phyloP scores from a whole-genome alignment of 37 sponge, comb jelly and placozoan species.

The Halisarca cf. caerulea region DNA sequence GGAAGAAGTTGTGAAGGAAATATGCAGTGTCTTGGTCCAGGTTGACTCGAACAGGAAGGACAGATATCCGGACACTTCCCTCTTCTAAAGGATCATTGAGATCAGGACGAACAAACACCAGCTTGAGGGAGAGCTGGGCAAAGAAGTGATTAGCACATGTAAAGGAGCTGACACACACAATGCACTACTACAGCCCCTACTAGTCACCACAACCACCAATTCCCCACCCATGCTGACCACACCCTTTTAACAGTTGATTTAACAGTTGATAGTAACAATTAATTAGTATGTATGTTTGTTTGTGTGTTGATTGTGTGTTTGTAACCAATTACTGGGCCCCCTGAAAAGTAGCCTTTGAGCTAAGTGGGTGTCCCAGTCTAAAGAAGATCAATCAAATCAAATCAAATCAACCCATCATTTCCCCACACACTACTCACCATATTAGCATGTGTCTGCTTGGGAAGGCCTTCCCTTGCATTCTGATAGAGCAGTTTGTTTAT shows the following conservation, averaged over 20 bases:
- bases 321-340: too few species aligned
- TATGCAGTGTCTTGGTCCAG: constrained; percentile 91
- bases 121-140: constrained; percentile 71
- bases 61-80: constrained; percentile 66
- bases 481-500: constrained; percentile 96
- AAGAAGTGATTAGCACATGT: not conserved
- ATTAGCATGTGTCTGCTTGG: constrained; percentile 83
- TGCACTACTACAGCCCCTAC: too few species aligned
- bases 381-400: not conserved
- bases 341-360: too few species aligned
- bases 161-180: too few species aligned
- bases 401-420: not conserved
- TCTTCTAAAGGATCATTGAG: constrained; percentile 46
- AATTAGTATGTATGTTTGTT: not conserved
- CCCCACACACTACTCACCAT: constrained; percentile 52
- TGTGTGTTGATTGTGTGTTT: not conserved
- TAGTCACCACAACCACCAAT: too few species aligned
- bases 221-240: too few species aligned
- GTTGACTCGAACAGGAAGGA: constrained; percentile 89
- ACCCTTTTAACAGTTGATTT: too few species aligned
- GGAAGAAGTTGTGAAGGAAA: constrained; percentile 81
- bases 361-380: not conserved
- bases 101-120: constrained; percentile 69
- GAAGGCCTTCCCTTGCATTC: constrained; percentile 81
- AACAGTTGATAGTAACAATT: not conserved